A percentile compares a stretch with the other conserved stretches of the same genome.
These are phyloP conservation scores for Carassius carassius DNA, from an alignment of 2,113 vertebrate genomes.

Conservation along the genomic window DNA sequence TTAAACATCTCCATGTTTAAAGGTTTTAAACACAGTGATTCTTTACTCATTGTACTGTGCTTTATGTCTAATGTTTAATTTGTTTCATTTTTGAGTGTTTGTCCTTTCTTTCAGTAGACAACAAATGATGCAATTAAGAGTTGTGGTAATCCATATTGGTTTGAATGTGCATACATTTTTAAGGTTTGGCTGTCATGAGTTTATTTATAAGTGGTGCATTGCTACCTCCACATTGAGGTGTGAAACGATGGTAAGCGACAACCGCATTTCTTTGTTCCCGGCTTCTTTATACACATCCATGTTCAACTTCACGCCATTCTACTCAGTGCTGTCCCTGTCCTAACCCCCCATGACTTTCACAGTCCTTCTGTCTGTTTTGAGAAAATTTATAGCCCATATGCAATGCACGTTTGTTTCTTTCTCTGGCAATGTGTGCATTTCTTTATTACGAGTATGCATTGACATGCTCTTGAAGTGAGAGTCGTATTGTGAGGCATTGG, in stretches of 20 bases:
- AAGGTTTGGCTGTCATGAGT: conserved; percentile 55
- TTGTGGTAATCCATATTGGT: conserved; percentile 57
- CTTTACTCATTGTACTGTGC: conserved; percentile 60
- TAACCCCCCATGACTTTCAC: conserved; percentile 39
- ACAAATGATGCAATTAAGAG: conserved; percentile 59
- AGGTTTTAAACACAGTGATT: conserved; percentile 58
- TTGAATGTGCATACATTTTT: conserved; percentile 59
- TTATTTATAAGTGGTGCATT: conserved; percentile 57
- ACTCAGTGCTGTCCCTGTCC: conserved; percentile 25
- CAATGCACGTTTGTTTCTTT: conserved; percentile 46
- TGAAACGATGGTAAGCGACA: conserved; percentile 60
- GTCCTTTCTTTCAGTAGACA: conserved; percentile 62
- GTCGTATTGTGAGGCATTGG: conserved; percentile 22
- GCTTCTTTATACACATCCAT: conserved; percentile 53
- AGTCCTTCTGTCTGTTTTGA: conserved; percentile 35
- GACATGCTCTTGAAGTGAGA: conserved; percentile 24
- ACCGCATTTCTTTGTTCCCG: conserved; percentile 52
- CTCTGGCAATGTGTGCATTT: conserved; percentile 27
- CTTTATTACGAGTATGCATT: conserved; percentile 29
- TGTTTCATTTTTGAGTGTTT: conserved; percentile 63
- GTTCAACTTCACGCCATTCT: conserved; percentile 53
- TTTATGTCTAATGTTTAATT: conserved; percentile 57
- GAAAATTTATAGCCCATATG: conserved; percentile 28
- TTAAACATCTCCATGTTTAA: conserved; percentile 61
- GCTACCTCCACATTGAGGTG: conserved; percentile 49